Conservation (phyloP, 2,888 invertebrate genomes). For the Sinohyriopsis cumingii region DNA sequence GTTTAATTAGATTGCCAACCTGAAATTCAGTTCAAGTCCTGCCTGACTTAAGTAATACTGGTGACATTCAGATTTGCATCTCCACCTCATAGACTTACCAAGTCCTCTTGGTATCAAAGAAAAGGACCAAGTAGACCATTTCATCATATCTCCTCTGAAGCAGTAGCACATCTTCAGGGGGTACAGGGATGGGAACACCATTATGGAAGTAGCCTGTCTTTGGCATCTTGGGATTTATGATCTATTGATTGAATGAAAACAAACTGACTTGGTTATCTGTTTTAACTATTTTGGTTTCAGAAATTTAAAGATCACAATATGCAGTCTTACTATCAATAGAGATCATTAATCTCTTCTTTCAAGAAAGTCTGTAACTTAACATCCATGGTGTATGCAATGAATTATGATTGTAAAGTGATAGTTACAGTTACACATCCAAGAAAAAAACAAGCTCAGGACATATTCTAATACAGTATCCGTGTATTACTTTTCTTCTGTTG, state of each 20-base stretch:
- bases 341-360: background rate
- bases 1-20: too few relatives aligned
- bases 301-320: background rate
- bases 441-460: too few relatives aligned
- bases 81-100: slow-evolving; percentile 76
- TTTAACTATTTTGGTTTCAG: background rate
- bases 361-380: too few relatives aligned
- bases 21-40: too few relatives aligned
- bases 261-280: background rate
- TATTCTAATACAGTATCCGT: too few relatives aligned
- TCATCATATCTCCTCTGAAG: slow-evolving; percentile 84
- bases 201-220: slow-evolving; percentile 90
- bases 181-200: slow-evolving; percentile 94
- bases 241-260: slow-evolving; percentile 71
- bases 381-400: too few relatives aligned
- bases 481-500: too few relatives aligned
- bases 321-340: background rate
- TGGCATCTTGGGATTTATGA: slow-evolving; percentile 94
- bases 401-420: too few relatives aligned
- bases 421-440: too few relatives aligned
- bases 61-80: too few relatives aligned
- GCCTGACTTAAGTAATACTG: too few relatives aligned
- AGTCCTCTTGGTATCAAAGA: slow-evolving; percentile 95
- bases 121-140: slow-evolving; percentile 90
- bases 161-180: slow-evolving; percentile 91